These are phyloP conservation scores for Nesometra sesokonis DNA, from an alignment of 35 echinoderm and acorn worm genomes.

Conservation along the genomic window DNA sequence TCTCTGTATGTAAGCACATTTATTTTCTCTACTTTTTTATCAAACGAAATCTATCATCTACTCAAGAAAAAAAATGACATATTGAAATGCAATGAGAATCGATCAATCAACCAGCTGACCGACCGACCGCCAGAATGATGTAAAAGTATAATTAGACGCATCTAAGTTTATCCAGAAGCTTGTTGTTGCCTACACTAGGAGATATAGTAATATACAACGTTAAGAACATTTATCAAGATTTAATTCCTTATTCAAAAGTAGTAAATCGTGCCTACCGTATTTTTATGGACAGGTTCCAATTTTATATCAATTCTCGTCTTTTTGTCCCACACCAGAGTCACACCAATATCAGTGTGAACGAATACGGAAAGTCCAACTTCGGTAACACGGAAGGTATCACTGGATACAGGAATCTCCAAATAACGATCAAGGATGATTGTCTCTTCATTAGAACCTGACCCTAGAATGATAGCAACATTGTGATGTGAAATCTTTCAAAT, in stretches of 20 bases:
- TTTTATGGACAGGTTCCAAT: conserved; percentile 17
- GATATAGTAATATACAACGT: too few relatives aligned
- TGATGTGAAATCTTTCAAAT: too few relatives aligned
- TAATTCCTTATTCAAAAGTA: background rate
- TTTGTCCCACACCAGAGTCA: conserved; percentile 69
- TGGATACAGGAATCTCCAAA: conserved; percentile 5
- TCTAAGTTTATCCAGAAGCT: too few relatives aligned
- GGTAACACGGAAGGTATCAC: conserved; percentile 18
- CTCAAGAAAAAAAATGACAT: too few relatives aligned
- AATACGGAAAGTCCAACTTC: conserved; percentile 61
- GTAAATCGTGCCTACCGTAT: conserved; percentile 7
- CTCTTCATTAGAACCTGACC: conserved; percentile 17
- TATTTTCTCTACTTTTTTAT: background rate
- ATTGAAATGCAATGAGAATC: too few relatives aligned
- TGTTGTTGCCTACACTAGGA: too few relatives aligned
- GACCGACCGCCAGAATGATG: too few relatives aligned
- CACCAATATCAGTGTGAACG: conserved; percentile 53
- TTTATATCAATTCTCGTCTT: conserved; percentile 67
- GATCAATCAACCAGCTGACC: too few relatives aligned
- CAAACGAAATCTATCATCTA: too few relatives aligned
- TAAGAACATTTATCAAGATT: too few relatives aligned
- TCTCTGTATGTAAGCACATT: background rate
- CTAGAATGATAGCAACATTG: background rate
- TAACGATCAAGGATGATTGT: conserved; percentile 28
- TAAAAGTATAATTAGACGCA: too few relatives aligned